phyloP scores from a whole-genome alignment of 2,797 vertebrate species.

The Sphenopsis melanotis region DNA sequence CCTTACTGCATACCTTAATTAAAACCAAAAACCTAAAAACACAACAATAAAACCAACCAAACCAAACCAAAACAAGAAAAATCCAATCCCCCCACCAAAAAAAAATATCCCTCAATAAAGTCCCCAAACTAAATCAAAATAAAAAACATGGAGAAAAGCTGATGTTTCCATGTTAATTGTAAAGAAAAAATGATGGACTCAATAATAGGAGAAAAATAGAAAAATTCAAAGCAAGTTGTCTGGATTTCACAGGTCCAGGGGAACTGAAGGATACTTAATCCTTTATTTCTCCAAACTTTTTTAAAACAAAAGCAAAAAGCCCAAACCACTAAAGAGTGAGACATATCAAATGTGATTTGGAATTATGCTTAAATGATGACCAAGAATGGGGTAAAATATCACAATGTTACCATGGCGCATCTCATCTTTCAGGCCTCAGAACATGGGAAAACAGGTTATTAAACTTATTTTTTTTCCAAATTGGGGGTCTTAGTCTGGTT shows the following conservation, averaged over 20 bases:
- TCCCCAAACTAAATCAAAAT: not conserved
- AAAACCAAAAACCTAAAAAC: not conserved
- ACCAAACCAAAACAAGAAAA: not conserved
- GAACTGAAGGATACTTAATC: not conserved
- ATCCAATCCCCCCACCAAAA: not conserved
- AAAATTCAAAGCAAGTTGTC: not conserved
- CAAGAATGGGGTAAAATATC: not conserved
- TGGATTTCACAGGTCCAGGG: not conserved
- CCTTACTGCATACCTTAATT: not conserved
- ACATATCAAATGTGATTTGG: not conserved
- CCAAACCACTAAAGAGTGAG: not conserved
- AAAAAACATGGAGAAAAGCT: not conserved
- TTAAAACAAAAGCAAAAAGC: not conserved
- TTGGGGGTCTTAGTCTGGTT: not conserved
- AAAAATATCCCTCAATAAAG: not conserved
- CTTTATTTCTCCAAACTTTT: not conserved
- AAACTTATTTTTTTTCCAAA: not conserved
- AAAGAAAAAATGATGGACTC: not conserved
- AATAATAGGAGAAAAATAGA: not conserved
- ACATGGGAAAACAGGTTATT: accelerated
- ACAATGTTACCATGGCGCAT: accelerated
- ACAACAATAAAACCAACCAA: not conserved
- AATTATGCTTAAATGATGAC: not conserved
- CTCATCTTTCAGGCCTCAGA: not conserved
- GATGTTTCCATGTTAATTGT: not conserved